A percentile compares a stretch with the other conserved stretches of the same genome.
Evolutionary conservation across 2,888 invertebrate genomes (phyloP).

Genomic region (Macrophya annulata): DNA sequence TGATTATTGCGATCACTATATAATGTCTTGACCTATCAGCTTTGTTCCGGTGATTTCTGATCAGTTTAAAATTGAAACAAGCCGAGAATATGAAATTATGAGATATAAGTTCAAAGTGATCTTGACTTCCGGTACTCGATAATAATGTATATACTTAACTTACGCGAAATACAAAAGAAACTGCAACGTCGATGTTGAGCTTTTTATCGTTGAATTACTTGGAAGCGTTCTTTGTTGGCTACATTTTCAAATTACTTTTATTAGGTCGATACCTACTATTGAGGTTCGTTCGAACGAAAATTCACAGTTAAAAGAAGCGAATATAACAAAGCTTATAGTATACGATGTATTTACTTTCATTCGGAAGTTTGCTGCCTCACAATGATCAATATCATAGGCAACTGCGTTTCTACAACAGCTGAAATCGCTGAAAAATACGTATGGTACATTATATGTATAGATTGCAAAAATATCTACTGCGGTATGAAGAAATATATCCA

Average conservation of each 20-base stretch:
- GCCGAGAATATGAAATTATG: not conserved
- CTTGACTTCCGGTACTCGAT: not conserved
- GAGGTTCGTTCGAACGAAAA: slow-evolving; percentile 39
- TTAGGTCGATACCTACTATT: slow-evolving; percentile 21
- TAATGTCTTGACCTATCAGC: not conserved
- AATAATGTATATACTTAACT: not conserved
- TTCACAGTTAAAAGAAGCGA: slow-evolving; percentile 33
- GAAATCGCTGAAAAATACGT: slow-evolving; percentile 27
- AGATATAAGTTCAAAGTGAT: not conserved
- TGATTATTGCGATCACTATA: not conserved
- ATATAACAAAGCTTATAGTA: slow-evolving; percentile 27
- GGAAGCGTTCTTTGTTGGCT: slow-evolving; percentile 4
- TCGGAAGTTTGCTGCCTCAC: slow-evolving; percentile 34
- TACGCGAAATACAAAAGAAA: not conserved
- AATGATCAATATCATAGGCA: slow-evolving; percentile 50
- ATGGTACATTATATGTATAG: not conserved
- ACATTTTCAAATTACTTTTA: slow-evolving; percentile 40
- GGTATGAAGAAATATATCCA: slow-evolving; percentile 18
- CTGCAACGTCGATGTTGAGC: not conserved
- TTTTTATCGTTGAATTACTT: slow-evolving; percentile 6
- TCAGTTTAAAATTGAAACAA: not conserved
- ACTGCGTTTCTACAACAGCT: slow-evolving; percentile 31
- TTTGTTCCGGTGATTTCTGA: not conserved
- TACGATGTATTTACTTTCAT: slow-evolving; percentile 34
- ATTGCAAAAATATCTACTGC: not conserved